Conservation (phyloP, 1,140 invertebrate species). For the Ceratoteleas bidentatus region DNA sequence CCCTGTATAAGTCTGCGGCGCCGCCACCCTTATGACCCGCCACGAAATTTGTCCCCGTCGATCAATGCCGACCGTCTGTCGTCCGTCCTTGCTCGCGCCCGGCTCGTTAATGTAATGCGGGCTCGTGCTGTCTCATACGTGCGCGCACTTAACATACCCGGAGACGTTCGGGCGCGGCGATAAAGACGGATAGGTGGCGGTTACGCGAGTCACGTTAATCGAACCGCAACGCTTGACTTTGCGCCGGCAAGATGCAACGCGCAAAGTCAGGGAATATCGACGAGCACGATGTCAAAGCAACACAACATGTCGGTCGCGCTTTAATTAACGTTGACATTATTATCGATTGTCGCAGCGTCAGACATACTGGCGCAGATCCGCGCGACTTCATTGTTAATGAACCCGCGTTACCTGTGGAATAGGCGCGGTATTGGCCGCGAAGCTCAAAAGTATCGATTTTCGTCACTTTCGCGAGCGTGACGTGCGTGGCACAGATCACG, state of each 20-base stretch:
- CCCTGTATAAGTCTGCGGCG: constrained; percentile 4
- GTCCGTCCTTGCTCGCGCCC: constrained; percentile 24
- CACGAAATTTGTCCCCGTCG: constrained; percentile 44
- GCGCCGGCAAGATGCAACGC: constrained; percentile 54
- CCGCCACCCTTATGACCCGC: constrained; percentile 34
- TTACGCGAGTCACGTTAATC: constrained; percentile 65
- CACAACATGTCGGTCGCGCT: constrained; percentile 57
- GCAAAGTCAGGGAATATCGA: constrained; percentile 62
- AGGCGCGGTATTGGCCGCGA: constrained; percentile 13
- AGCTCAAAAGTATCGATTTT: constrained; percentile 37
- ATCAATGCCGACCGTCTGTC: constrained; percentile 57
- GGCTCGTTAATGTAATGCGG: constrained; percentile 57
- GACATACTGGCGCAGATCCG: constrained; percentile 26
- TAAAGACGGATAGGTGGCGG: constrained; percentile 49
- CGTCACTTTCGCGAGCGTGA: too few species aligned
- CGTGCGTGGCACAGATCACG: too few species aligned
- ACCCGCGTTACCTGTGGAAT: constrained; percentile 49
- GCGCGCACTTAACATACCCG: constrained; percentile 31
- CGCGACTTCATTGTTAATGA: constrained; percentile 55
- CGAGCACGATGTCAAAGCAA: constrained; percentile 62
- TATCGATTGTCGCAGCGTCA: constrained; percentile 53
- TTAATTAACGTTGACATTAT: constrained; percentile 61
- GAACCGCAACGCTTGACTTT: constrained; percentile 62
- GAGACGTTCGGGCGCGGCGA: constrained; percentile 39
- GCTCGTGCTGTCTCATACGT: constrained; percentile 41